Evolutionary conservation across 2,113 vertebrate species (phyloP).

Genomic region (Anguilla japonica): DNA sequence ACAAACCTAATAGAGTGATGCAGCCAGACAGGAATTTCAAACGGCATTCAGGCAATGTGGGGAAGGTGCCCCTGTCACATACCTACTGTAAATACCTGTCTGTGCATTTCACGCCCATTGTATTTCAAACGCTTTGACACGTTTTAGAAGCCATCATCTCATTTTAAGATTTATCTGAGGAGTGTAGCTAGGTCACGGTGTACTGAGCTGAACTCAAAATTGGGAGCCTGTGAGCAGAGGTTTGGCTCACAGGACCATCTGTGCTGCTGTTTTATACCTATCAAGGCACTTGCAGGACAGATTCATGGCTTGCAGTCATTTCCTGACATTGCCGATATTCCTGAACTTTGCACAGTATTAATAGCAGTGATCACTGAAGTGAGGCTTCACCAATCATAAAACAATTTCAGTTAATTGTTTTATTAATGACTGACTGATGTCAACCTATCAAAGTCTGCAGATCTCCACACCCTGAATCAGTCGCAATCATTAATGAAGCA

Average conservation of each 20-base stretch:
- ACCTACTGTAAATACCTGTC: background rate
- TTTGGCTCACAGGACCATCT: background rate
- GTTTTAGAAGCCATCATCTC: background rate
- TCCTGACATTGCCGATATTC: background rate
- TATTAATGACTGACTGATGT: slow-evolving; percentile 4
- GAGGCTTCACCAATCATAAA: background rate
- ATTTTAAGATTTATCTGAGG: background rate
- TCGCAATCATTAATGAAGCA: slow-evolving; percentile 29
- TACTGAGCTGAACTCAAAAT: background rate
- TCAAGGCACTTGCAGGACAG: background rate
- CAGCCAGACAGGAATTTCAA: background rate
- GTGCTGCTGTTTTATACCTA: background rate
- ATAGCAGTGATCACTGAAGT: background rate
- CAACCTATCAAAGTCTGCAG: background rate
- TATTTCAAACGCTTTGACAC: background rate
- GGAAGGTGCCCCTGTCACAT: background rate
- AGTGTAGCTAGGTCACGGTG: background rate
- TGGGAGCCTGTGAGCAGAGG: background rate
- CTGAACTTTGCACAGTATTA: background rate
- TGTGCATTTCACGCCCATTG: background rate
- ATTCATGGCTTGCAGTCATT: background rate
- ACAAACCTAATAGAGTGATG: background rate
- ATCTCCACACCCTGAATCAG: background rate
- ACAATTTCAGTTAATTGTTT: background rate
- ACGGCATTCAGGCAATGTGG: background rate